Evolutionary conservation across 2,797 vertebrate species (phyloP), one percentile per base, ranked within the genome.

Genomic region (Gymnocypris eckloni): DNA sequence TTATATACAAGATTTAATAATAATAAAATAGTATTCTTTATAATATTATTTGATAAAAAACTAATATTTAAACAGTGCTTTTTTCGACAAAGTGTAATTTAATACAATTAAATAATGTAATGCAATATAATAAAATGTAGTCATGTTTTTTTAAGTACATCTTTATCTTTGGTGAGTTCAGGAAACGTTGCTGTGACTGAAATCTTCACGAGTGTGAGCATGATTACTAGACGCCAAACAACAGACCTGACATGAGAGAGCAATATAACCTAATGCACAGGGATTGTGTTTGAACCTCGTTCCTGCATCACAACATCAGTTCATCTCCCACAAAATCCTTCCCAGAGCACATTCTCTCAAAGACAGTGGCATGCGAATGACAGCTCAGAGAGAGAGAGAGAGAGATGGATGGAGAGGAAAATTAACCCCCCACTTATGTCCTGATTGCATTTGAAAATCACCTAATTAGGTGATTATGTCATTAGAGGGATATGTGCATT

Each of bases 401-500:
- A 93, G 92, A 94, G 91, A 92, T 91, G 95, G 95, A 95, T 91
- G 88, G 89, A 86, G 95, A 94, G 94, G 93, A 81, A 96, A 96
- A 96, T 95, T 94, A 95, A 94, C 94, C 94, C 94, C 93, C 93
- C 94, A 93, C 91, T 97, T 95, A 92, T 93, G 93, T 92, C 90
- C 92, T 93, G 90, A 95, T 94, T 93, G 94, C 93, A 95, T 95
- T 95, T 94, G 94, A 96, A 95, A 96, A 94, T 95, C 94, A 93
- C 93, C 96, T 97, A 97, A 98, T 98, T 96, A 97, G 94, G 95
- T 93, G 95, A 98, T 99, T 98, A 98, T 98, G 96, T 97, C 96
- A 96, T 97, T 98, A 97, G 95, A 94, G 91, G 90, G 85, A 92
- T 92, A 93, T 90, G 91, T 79, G 79, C 94, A 93, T 96, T 95